These are phyloP conservation scores for Tachysurus vachellii DNA, from an alignment of 2,113 vertebrate species.

Conservation along the genomic window DNA sequence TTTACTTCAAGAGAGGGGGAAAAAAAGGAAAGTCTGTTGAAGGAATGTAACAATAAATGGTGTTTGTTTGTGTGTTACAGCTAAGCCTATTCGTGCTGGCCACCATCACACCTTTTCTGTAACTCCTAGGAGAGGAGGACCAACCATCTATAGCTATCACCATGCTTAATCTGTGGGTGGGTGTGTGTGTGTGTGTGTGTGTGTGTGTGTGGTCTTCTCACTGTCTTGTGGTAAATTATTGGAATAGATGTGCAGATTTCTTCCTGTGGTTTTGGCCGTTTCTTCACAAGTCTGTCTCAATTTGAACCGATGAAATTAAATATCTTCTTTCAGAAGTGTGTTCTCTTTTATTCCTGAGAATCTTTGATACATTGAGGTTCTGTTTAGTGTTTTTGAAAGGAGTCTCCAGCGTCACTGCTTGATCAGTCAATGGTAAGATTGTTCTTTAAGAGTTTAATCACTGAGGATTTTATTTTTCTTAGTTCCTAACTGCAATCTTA, in stretches of 20 bases:
- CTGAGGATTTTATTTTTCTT: background rate
- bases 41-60: background rate
- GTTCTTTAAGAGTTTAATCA: background rate
- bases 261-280: background rate
- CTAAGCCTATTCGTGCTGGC: constrained; percentile 90
- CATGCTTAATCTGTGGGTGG: constrained; percentile 4
- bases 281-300: background rate
- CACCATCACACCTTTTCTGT: constrained; percentile 88
- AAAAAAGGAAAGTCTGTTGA: background rate
- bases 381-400: background rate
- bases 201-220: background rate
- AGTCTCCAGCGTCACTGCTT: background rate
- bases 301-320: background rate
- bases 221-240: background rate
- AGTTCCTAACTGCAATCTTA: background rate
- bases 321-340: background rate
- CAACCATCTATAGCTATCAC: constrained; percentile 69
- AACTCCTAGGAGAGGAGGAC: constrained; percentile 78
- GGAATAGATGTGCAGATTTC: background rate
- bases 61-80: constrained; percentile 65
- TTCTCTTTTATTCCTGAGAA: background rate
- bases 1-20: no score
- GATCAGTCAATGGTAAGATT: background rate
- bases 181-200: background rate
- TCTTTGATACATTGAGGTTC: background rate